Conservation (phyloP, 2,113 vertebrate genomes). For the Pelmatolapia mariae region DNA sequence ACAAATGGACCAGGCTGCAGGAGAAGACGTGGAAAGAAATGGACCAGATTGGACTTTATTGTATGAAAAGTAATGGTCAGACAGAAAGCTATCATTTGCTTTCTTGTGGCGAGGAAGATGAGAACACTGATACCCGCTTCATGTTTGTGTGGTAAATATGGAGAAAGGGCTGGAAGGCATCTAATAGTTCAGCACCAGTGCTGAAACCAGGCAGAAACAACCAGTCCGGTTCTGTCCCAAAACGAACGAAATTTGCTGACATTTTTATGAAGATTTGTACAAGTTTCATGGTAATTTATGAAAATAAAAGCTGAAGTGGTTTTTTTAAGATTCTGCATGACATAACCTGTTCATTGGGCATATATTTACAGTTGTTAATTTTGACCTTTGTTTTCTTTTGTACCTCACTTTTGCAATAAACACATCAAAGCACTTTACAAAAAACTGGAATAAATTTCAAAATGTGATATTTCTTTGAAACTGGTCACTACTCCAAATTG, state of each 20-base stretch:
- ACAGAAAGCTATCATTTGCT: not conserved
- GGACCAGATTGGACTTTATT: not conserved
- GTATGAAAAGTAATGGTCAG: not conserved
- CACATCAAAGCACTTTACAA: not conserved
- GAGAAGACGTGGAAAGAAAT: not conserved
- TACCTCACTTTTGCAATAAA: not conserved
- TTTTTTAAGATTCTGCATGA: not conserved
- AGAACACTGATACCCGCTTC: not conserved
- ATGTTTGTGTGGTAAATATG: not conserved
- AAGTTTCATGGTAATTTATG: not conserved
- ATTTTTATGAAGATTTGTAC: not conserved
- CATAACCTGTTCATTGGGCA: not conserved
- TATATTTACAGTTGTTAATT: not conserved
- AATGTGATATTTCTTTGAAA: not conserved
- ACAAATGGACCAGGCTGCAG: not conserved
- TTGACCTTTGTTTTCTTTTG: not conserved
- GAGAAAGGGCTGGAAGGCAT: not conserved
- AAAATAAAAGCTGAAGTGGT: not conserved
- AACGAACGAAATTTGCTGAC: fast-evolving
- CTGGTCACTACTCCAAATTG: not conserved
- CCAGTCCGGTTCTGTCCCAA: not conserved
- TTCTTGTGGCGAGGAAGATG: not conserved
- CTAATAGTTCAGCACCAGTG: not conserved
- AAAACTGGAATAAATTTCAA: not conserved
- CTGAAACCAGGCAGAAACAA: not conserved